A percentile compares a stretch with the other conserved stretches of the same genome.
Evolutionary conservation across 37 sponge, comb jelly and placozoan genomes (phyloP).

Genomic region (Bolinopsis microptera): DNA sequence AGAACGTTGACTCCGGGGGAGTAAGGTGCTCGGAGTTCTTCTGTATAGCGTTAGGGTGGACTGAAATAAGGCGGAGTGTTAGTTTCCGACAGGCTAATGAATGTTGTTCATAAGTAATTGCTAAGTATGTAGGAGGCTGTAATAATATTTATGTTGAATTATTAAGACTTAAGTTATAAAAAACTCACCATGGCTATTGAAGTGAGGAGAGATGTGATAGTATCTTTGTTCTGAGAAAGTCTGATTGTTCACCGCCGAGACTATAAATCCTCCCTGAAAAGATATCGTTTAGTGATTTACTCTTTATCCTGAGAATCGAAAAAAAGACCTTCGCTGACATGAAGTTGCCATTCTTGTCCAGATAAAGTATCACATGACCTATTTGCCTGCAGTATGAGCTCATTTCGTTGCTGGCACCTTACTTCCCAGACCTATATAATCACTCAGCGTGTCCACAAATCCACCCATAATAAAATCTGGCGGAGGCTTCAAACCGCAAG

Average conservation of each 20-base stretch:
- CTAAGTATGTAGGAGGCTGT: no score
- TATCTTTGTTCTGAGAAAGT: slow-evolving; percentile 57
- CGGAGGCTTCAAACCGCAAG: background rate
- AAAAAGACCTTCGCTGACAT: no score
- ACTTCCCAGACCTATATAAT: background rate
- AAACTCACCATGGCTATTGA: background rate
- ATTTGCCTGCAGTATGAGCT: background rate
- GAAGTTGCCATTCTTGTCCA: no score
- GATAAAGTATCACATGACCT: no score
- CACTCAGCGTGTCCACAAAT: background rate
- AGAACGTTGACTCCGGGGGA: background rate
- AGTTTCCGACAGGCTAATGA: background rate
- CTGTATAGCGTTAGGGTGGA: background rate
- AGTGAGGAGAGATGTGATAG: slow-evolving; percentile 51
- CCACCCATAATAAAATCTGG: background rate
- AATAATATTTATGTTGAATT: background rate
- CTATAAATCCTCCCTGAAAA: slow-evolving; percentile 48
- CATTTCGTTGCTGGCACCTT: background rate
- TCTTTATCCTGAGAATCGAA: background rate
- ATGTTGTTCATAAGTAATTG: no score
- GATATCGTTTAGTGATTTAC: background rate
- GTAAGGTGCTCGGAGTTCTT: background rate
- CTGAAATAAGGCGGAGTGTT: background rate
- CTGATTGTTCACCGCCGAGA: slow-evolving; percentile 33
- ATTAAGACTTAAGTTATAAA: background rate